Evolutionary conservation across 2,888 invertebrate genomes (phyloP).

Genomic region (Melikaiella ostensackeni): DNA sequence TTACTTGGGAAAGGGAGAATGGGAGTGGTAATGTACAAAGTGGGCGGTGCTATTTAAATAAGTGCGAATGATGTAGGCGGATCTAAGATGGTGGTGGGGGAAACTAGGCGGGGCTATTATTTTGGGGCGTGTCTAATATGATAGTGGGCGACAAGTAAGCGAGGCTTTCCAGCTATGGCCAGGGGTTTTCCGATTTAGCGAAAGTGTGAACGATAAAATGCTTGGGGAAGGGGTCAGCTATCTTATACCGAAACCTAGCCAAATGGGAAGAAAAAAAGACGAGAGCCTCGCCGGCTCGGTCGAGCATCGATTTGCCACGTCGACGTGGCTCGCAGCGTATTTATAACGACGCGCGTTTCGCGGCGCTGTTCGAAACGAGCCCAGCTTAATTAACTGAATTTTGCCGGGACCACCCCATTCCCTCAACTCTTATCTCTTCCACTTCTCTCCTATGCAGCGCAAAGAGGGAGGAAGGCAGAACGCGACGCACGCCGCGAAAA

Average conservation of each 20-base stretch:
- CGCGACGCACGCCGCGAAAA: not conserved
- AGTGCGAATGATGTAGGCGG: not conserved
- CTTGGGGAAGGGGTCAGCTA: not conserved
- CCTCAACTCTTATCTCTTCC: slow-evolving; percentile 40
- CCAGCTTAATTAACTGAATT: slow-evolving; percentile 53
- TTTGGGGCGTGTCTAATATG: not conserved
- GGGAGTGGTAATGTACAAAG: not conserved
- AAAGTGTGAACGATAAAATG: not conserved
- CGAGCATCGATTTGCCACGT: slow-evolving; percentile 37
- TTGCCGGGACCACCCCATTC: slow-evolving; percentile 38
- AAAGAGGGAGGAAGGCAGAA: not conserved
- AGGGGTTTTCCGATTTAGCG: not conserved
- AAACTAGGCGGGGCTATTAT: not conserved
- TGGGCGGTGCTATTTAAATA: not conserved
- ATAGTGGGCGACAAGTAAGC: not conserved
- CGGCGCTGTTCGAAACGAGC: slow-evolving; percentile 43
- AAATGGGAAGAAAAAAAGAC: not conserved
- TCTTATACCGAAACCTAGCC: not conserved
- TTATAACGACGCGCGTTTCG: slow-evolving; percentile 38
- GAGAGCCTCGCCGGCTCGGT: slow-evolving; percentile 1
- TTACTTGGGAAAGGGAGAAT: not conserved
- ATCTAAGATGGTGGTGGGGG: not conserved
- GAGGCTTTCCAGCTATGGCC: not conserved
- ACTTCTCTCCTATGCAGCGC: not conserved
- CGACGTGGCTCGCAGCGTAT: slow-evolving; percentile 30